Evolutionary conservation across 2,113 vertebrate species (phyloP), one percentile per base, ranked within the genome.

Genomic region (Lagenorhynchus albirostris): DNA sequence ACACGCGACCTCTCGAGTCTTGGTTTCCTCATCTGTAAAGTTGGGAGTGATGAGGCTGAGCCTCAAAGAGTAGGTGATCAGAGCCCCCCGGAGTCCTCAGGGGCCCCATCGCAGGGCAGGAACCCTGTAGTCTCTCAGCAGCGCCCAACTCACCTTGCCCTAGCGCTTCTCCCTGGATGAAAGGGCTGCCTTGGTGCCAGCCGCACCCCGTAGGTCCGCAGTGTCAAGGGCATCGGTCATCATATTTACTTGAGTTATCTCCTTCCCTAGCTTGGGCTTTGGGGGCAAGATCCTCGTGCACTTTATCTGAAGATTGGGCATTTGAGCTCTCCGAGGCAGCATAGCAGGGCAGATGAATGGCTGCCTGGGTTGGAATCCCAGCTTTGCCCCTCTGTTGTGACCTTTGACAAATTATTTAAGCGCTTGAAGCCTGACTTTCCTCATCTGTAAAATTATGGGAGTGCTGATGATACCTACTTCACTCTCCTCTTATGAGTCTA

Each of bases 261-360:
- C 26, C 41, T 41, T 47, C 38, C 6, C 14, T 3, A 31, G 80
- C 23, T 31, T 14, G 74, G n/a, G 44, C 68, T 92, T 73, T 23
- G 31, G 13, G 26, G 31, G 26, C 29, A 90, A 47, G 26, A 25
- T 13, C 5, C 53, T n/a, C 20, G 60, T 7, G 4, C 41, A 5
- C 14, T 76, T 25, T 81, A 25, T 9, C 41, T 55, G 15, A 63
- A 47, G 50, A 31, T 1, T 17, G 36, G 33, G 38, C 21, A 6
- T 41, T 20, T 2, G 47, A 25, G 67, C 53, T 4, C 77, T 58
- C 38, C 0, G 8, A 31, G 50, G 21, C n/a, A 13, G 53, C 6
- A 12, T 1, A 7, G 50, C 77, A 11, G 6, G 17, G 33, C 3
- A 2, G 65, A 50, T 2, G 0, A 81, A 13, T 7, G 29, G 31